Base-by-base conservation (phyloP, 2,888 invertebrate species). In the Abrostola tripartita region DNA sequence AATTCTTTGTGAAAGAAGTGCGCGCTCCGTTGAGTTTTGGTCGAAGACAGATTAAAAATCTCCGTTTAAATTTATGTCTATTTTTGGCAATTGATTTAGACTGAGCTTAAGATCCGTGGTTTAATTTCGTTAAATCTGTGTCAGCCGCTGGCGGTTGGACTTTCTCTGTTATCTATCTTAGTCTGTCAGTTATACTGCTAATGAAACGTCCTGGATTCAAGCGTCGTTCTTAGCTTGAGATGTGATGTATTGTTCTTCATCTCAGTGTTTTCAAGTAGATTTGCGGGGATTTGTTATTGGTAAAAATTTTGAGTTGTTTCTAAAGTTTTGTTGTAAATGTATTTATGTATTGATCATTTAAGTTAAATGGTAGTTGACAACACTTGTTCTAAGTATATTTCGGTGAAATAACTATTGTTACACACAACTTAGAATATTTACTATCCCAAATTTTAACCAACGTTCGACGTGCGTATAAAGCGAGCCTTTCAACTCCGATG, bases 41-140 rank as follows among this genome's bases (percentile, higher is more conserved):
- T 42, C 37, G 40, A 50, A 12, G 44, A 44, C 5, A 61, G 54
- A 67, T 74, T 52, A 66, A 9, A 51, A 54, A 52, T 50, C 50
- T 62, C n/a, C 7, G 6, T 60, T 44, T 14, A 37, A 58, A 61
- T 54, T 35, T 12, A 44, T 53, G 44, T 76, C 59, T 74, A 74
- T 76, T 71, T 76, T 75, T 60, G 52, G 64, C 41, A 41, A 57
- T 52, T 65, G 62, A 74, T 71, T 76, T 72, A 69, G 59, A 64
- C 53, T 24, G 61, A 47, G 51, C 60, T 44, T 56, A 65, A 62
- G 57, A 71, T 44, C 41, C 44, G 64, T 7, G 69, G 61, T 57
- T 74, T 68, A 56, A 73, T 76, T 65, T 57, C 59, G 40, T 54
- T 73, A 58, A 65, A 74, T 71, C 72, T 68, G 56, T 71, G 64